These are phyloP conservation scores for Misgurnus anguillicaudatus DNA, from an alignment of 2,113 vertebrate genomes.

Conservation along the genomic window DNA sequence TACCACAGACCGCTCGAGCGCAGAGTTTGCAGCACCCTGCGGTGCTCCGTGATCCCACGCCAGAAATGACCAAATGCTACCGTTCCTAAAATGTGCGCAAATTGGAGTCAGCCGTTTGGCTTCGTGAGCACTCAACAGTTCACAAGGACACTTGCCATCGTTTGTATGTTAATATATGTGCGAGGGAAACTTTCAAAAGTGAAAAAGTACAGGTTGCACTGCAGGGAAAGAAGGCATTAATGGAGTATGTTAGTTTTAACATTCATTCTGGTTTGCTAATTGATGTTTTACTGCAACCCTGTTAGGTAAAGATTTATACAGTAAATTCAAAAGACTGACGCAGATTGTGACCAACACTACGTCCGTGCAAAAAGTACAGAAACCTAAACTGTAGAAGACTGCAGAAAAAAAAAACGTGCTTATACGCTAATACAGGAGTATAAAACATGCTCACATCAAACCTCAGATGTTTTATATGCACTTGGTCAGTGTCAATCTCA, in stretches of 20 bases:
- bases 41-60: slow-evolving; percentile 72
- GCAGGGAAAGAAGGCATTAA: slow-evolving; percentile 27
- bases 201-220: slow-evolving; percentile 40
- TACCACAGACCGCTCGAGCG: slow-evolving; percentile 76
- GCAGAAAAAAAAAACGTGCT: background rate
- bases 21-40: slow-evolving; percentile 77
- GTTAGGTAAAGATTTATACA: background rate
- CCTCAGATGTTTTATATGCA: slow-evolving; percentile 65
- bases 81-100: slow-evolving; percentile 76
- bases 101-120: slow-evolving; percentile 77
- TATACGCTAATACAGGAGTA: slow-evolving; percentile 47
- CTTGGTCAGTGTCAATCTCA: slow-evolving; percentile 56
- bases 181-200: slow-evolving; percentile 41
- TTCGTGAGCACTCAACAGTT: slow-evolving; percentile 65
- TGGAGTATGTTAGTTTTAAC: background rate
- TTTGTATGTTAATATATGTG: slow-evolving; percentile 56
- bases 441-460: slow-evolving; percentile 41
- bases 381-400: background rate
- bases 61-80: slow-evolving; percentile 82
- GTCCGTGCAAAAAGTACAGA: background rate
- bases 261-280: slow-evolving; percentile 4
- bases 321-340: background rate
- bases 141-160: slow-evolving; percentile 52
- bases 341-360: background rate
- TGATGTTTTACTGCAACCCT: too few relatives aligned